These are phyloP conservation scores for Rallus crepitans DNA, from an alignment of 2,797 vertebrate species.

Conservation along the genomic window DNA sequence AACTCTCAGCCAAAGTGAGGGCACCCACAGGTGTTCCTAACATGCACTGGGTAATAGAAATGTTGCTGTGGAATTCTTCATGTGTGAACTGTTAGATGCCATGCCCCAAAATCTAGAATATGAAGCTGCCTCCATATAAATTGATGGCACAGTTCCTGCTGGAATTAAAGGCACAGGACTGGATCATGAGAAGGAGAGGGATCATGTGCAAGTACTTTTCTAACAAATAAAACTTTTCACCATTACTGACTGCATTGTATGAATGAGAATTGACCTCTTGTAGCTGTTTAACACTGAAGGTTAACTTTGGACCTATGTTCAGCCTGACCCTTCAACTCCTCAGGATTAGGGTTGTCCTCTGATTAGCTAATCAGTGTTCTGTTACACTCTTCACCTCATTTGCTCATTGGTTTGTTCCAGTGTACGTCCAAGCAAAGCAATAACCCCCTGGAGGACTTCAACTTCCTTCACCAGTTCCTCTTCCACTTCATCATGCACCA, in stretches of 20 bases:
- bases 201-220: not conserved
- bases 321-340: not conserved
- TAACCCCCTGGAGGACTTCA: conserved; percentile 80
- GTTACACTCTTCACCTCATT: conserved; percentile 78
- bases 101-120: not conserved
- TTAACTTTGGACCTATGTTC: not conserved
- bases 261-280: not conserved
- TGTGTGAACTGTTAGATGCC: not conserved
- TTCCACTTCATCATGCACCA: conserved; percentile 86
- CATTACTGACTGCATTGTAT: not conserved
- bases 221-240: not conserved
- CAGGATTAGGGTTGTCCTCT: not conserved
- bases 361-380: not conserved
- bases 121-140: not conserved
- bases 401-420: conserved; percentile 88
- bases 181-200: not conserved
- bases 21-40: not conserved
- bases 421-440: conserved; percentile 82
- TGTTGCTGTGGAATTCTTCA: not conserved
- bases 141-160: not conserved
- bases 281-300: not conserved
- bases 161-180: not conserved
- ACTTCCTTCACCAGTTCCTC: conserved; percentile 87
- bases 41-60: not conserved
- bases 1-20: not conserved